Percentiles rank a stretch among this genome's conserved stretches.
These are phyloP conservation scores for Chironomus tentans DNA, from an alignment of 2,888 invertebrate genomes.

Conservation along the genomic window DNA sequence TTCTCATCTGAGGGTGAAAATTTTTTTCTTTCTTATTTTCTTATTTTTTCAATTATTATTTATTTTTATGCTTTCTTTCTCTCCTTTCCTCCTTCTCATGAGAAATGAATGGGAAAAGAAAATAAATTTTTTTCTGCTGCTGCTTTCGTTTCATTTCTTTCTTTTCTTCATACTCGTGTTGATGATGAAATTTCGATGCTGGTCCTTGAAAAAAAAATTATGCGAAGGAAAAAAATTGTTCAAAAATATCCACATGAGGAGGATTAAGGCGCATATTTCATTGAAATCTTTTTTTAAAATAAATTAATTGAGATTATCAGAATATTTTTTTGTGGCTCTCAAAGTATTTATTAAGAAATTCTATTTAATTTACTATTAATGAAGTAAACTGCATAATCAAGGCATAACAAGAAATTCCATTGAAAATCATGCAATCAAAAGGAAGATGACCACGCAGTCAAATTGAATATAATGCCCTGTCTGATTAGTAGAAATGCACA, in stretches of 20 bases:
- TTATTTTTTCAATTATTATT: conserved; percentile 25
- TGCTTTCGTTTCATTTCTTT: background rate
- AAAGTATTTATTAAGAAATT: no score
- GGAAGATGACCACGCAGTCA: no score
- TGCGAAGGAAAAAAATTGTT: background rate
- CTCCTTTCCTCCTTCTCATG: background rate
- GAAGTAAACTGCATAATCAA: no score
- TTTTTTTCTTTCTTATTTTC: conserved; percentile 11
- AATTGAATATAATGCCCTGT: no score
- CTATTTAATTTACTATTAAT: no score
- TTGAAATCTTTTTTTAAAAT: background rate
- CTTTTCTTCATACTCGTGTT: background rate
- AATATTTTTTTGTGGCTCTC: no score
- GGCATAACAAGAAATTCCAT: no score
- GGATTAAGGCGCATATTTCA: background rate
- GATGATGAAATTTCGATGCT: conserved; percentile 9
- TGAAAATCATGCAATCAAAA: no score
- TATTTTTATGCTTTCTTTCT: conserved; percentile 6
- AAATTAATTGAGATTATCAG: no score
- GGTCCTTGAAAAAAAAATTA: background rate
- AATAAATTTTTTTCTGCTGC: background rate
- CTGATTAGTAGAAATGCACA: no score
- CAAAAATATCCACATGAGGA: background rate
- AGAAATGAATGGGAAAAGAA: background rate
- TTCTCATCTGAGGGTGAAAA: conserved; percentile 5